Evolutionary conservation across 2,888 invertebrate species (phyloP).

Genomic region (Caenorhabditis becei): DNA sequence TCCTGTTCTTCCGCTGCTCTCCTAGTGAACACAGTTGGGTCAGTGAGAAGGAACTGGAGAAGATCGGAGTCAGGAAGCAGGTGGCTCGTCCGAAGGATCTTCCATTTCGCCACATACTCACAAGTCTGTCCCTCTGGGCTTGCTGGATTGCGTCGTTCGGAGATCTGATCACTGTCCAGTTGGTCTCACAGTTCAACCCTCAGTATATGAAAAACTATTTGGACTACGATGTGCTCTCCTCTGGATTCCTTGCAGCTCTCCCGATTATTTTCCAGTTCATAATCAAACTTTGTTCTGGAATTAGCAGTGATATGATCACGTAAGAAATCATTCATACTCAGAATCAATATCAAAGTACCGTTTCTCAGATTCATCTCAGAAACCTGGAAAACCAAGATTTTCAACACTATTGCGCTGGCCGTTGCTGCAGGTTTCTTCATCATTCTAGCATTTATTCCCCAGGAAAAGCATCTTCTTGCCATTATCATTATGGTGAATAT

Average conservation of each 20-base stretch:
- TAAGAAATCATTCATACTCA: conserved; percentile 3
- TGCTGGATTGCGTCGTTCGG: conserved; percentile 69
- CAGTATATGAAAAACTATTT: conserved; percentile 71
- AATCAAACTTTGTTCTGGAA: conserved; percentile 58
- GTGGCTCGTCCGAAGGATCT: conserved; percentile 47
- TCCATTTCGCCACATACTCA: conserved; percentile 63
- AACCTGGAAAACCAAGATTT: conserved; percentile 59
- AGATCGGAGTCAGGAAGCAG: conserved; percentile 46
- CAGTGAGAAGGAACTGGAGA: conserved; percentile 53
- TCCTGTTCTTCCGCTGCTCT: conserved; percentile 53
- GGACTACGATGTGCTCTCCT: conserved; percentile 64
- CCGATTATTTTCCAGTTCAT: conserved; percentile 69
- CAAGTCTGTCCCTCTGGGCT: conserved; percentile 61
- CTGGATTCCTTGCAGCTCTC: conserved; percentile 66
- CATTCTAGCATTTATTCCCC: conserved; percentile 62
- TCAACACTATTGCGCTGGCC: conserved; percentile 63
- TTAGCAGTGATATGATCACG: conserved; percentile 61
- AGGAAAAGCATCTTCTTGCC: conserved; percentile 54
- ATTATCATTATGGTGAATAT: conserved; percentile 65
- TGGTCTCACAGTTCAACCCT: conserved; percentile 68
- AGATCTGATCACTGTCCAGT: conserved; percentile 65
- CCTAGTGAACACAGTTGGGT: conserved; percentile 62
- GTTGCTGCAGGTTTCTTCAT: conserved; percentile 64
- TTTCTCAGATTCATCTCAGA: conserved; percentile 55
- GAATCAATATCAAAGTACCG: not conserved